Evolutionary conservation across 2,113 vertebrate genomes (phyloP).

Genomic region (Gallinago undulata): DNA sequence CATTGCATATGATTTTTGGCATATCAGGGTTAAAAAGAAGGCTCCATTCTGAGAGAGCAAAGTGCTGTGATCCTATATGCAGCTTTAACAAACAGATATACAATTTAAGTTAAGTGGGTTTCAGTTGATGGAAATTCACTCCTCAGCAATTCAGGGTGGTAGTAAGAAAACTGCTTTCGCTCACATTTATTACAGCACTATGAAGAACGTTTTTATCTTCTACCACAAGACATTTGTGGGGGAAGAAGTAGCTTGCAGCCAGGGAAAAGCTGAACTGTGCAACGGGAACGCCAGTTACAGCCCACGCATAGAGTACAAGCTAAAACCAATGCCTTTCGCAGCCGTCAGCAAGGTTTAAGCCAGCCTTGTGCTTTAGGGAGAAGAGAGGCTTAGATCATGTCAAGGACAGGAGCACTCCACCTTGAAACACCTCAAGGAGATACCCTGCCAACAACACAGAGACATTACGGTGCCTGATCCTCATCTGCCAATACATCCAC

Average conservation of each 20-base stretch:
- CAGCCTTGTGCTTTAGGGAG: neutral
- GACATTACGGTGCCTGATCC: neutral
- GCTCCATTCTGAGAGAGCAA: neutral
- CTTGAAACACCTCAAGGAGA: neutral
- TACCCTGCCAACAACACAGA: neutral
- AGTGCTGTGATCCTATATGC: neutral
- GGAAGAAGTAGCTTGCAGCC: neutral
- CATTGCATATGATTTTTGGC: neutral
- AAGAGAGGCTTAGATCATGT: neutral
- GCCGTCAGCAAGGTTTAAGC: neutral
- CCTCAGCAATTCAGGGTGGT: neutral
- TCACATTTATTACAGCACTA: neutral
- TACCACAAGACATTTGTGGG: neutral
- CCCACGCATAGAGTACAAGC: neutral
- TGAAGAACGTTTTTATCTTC: neutral
- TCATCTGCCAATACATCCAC: no score
- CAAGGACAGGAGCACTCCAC: neutral
- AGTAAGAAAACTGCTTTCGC: neutral
- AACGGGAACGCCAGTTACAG: neutral
- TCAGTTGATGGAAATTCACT: neutral
- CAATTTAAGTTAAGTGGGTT: neutral
- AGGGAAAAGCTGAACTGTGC: neutral
- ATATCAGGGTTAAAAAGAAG: neutral
- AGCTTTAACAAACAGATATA: neutral
- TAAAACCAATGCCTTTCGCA: neutral